Percentiles rank a stretch among this genome's conserved stretches.
phyloP scores from a whole-genome alignment of 2,888 invertebrate species.

The Dryocosmus kuriphilus region DNA sequence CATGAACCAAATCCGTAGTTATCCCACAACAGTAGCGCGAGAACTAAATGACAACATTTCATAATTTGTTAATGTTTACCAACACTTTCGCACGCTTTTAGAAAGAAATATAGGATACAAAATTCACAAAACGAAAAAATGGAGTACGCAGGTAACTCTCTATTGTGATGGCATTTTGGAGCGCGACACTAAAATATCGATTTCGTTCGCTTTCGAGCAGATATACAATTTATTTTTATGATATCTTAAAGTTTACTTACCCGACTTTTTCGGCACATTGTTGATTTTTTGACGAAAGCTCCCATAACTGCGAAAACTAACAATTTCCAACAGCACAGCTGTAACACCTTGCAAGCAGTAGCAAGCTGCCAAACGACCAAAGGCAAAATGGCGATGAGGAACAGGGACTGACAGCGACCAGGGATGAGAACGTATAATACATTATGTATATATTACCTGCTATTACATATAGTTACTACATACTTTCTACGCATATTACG shows the following conservation, averaged over 20 bases:
- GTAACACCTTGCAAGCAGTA: neutral
- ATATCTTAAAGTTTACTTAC: conserved; percentile 40
- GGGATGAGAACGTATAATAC: too few species aligned
- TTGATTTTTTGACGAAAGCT: conserved; percentile 48
- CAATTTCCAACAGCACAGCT: neutral
- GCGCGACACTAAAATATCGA: neutral
- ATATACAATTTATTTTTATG: neutral
- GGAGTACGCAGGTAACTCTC: neutral
- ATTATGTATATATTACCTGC: too few species aligned
- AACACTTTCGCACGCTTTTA: neutral
- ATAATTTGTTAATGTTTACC: neutral
- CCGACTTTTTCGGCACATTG: conserved; percentile 52
- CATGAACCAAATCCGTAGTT: neutral
- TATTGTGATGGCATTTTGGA: neutral
- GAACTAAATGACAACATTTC: neutral
- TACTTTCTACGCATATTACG: too few species aligned
- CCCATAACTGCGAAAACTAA: conserved; percentile 49
- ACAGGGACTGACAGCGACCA: neutral
- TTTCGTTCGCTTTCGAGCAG: neutral
- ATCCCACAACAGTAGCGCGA: neutral
- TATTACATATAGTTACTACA: too few species aligned
- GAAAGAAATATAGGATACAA: neutral
- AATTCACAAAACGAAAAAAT: neutral
- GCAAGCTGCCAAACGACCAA: conserved; percentile 4
- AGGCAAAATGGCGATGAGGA: neutral